A percentile compares a stretch with the other conserved stretches of the same genome.
Evolutionary conservation across 1,140 invertebrate species (phyloP).

Genomic region (Tenebrio molitor): DNA sequence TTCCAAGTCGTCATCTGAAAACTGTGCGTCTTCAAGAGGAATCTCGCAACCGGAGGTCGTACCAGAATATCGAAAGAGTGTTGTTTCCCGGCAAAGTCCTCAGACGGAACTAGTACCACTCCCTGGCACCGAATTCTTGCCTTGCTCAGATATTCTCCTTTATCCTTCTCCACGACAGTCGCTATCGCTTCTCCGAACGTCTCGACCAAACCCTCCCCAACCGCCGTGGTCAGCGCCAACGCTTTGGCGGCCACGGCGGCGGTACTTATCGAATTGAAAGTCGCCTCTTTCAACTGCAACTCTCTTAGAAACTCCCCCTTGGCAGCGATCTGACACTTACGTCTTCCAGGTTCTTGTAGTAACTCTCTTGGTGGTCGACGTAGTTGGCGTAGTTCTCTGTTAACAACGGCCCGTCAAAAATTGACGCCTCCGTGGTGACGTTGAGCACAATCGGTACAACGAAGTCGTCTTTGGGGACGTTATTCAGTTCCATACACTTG

Average conservation of each 20-base stretch:
- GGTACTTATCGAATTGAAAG: background rate
- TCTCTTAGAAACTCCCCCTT: background rate
- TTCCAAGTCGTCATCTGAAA: background rate
- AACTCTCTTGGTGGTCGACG: background rate
- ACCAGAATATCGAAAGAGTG: slow-evolving; percentile 11
- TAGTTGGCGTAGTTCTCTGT: slow-evolving; percentile 11
- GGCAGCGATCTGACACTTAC: background rate
- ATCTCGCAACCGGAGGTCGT: background rate
- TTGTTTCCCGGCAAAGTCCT: background rate
- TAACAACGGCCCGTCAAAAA: background rate
- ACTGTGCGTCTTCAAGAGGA: background rate
- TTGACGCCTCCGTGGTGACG: background rate
- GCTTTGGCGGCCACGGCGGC: background rate
- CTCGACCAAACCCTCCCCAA: background rate
- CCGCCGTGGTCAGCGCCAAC: background rate
- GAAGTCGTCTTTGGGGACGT: background rate
- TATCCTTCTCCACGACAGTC: background rate
- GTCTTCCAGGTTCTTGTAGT: background rate
- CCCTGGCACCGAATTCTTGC: background rate
- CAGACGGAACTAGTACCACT: slow-evolving; percentile 5
- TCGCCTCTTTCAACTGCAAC: background rate
- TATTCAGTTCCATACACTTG: background rate
- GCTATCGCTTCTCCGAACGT: background rate
- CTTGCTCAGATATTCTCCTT: background rate
- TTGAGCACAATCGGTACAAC: background rate